Base-by-base conservation (phyloP, 2,797 vertebrate species). In the Myioborus melanocephalus region DNA sequence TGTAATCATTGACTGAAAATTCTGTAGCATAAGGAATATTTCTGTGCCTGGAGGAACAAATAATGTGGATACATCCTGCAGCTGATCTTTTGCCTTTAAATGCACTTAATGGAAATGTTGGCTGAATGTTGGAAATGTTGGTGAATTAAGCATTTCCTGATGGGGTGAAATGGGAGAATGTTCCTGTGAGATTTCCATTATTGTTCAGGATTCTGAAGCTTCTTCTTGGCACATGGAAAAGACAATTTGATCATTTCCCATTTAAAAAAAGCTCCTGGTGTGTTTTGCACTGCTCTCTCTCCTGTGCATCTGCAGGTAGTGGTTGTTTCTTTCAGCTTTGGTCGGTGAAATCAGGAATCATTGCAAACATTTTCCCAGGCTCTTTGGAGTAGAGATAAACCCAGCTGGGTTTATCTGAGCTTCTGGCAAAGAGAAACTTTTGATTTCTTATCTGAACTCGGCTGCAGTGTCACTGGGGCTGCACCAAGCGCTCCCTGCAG, bases 101-200 rank as follows among this genome's bases (percentile, higher is more conserved):
- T 53, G 27, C 39, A 37, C 21, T 46, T 61, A 50, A 28, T 39
- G 55, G 23, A 34, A 71, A 28, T 16, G 12, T 9, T 57, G 41
- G 20, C 2, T 24, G 34, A 35, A 35, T 35, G 34, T 35, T 35
- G 34, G 34, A 35, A 35, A 35, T 35, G 21, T 14, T 43, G 7
- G 16, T 24, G 8, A 59, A n/a, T 61, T 9, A 5, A 41, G 0
- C 23, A 17, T 50, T 83, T 69, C 59, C 23, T 77, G 27, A 0
- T 20, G 27, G 24, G 41, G 5, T 73, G n/a, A 8, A 0, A 1
- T 12, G 24, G 46, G 37, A 79, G 12, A 32, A 20, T 1, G 24
- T 14, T 65, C 60, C 41, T 53, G 34, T 37, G 63, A 34, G 30
- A 61, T 32, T 70, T 44, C 16, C 23, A 46, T 35, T 2, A 1